Conservation (phyloP, 2,888 invertebrate genomes). For the Campopleginae sp. region DNA sequence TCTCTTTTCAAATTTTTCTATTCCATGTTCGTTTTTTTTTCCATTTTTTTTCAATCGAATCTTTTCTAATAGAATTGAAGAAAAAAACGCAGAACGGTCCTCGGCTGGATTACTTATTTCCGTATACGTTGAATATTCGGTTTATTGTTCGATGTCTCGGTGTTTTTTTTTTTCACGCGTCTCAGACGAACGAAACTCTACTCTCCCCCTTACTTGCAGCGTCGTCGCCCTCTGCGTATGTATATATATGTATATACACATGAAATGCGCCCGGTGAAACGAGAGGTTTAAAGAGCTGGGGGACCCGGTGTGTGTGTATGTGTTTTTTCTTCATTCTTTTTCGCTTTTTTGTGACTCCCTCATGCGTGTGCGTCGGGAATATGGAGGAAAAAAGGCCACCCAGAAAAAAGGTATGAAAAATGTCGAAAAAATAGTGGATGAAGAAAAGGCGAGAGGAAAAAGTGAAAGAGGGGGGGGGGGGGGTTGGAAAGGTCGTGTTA, state of each 20-base stretch:
- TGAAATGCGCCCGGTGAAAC: slow-evolving; percentile 1
- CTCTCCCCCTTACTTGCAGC: not conserved
- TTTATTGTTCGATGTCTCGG: slow-evolving; percentile 17
- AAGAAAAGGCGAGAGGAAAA: slow-evolving; percentile 14
- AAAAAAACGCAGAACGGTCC: slow-evolving; percentile 21
- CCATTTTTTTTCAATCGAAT: not conserved
- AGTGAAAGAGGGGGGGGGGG: not conserved
- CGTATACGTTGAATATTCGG: not conserved
- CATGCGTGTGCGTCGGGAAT: slow-evolving; percentile 30
- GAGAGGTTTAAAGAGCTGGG: slow-evolving; percentile 34
- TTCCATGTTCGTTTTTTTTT: not conserved
- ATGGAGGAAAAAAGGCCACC: slow-evolving; percentile 16
- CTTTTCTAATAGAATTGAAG: not conserved
- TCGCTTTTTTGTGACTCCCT: slow-evolving; percentile 25
- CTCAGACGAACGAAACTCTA: slow-evolving; percentile 16
- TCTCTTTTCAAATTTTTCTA: not conserved
- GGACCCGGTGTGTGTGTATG: slow-evolving; percentile 14
- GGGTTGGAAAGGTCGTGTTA: too few species aligned
- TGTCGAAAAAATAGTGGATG: slow-evolving; percentile 15
- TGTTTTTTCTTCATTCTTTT: slow-evolving; percentile 34
- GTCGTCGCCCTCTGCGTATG: not conserved
- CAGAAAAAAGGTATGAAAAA: slow-evolving; percentile 30
- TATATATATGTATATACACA: not conserved
- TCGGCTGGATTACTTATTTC: slow-evolving; percentile 5
- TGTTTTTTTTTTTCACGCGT: slow-evolving; percentile 29